Conservation (phyloP, 1,140 invertebrate genomes). For the Neoseiulus cucumeris region DNA sequence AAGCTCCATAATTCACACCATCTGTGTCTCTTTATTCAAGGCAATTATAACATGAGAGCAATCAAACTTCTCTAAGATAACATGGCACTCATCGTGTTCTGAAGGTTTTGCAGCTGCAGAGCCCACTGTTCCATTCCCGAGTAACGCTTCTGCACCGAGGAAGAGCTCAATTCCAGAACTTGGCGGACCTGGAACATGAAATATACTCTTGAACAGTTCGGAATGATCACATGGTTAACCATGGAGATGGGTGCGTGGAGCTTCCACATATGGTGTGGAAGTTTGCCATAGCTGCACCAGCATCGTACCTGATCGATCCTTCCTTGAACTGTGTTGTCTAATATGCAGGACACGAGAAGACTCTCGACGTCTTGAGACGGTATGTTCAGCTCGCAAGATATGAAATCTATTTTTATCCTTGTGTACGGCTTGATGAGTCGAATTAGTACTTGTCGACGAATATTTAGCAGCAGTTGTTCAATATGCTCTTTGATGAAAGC, state of each 20-base stretch:
- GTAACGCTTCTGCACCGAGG: slow-evolving; percentile 46
- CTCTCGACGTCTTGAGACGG: slow-evolving; percentile 88
- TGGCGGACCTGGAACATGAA: slow-evolving; percentile 46
- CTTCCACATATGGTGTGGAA: not conserved
- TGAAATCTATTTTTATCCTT: slow-evolving; percentile 90
- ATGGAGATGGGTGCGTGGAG: not conserved
- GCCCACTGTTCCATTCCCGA: slow-evolving; percentile 91
- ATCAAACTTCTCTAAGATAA: no score
- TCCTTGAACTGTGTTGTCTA: slow-evolving; percentile 90
- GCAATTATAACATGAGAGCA: no score
- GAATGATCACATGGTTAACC: not conserved
- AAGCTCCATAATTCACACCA: no score
- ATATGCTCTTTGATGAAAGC: slow-evolving; percentile 98
- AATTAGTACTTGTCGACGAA: slow-evolving; percentile 73
- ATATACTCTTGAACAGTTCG: not conserved
- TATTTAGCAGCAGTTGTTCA: slow-evolving; percentile 34
- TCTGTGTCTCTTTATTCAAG: no score
- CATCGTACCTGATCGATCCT: slow-evolving; percentile 70
- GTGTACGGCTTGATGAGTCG: slow-evolving; percentile 96
- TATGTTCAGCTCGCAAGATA: slow-evolving; percentile 85
- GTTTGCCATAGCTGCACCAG: not conserved
- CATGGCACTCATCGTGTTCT: not conserved
- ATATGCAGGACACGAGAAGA: slow-evolving; percentile 91
- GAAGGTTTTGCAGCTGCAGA: slow-evolving; percentile 42
- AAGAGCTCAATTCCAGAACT: slow-evolving; percentile 51